phyloP scores from a whole-genome alignment of 2,113 vertebrate species.

The Neolamprologus cancellatus region DNA sequence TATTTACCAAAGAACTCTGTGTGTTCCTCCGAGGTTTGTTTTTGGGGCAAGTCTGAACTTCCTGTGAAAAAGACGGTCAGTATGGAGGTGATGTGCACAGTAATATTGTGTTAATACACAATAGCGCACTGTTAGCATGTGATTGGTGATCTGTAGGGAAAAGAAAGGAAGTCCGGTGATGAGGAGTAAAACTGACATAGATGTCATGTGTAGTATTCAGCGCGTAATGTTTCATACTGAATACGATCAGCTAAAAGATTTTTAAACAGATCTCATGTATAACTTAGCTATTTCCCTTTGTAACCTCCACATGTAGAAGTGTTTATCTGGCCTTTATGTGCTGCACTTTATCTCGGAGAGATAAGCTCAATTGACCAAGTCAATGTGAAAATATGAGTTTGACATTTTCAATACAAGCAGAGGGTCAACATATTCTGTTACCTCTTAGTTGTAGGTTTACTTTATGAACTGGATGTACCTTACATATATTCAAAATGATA shows the following conservation, averaged over 20 bases:
- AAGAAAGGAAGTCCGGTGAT: not conserved
- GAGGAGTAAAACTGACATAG: not conserved
- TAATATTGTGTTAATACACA: not conserved
- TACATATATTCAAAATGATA: not conserved
- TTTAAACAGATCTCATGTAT: not conserved
- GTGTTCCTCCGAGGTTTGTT: not conserved
- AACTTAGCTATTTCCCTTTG: not conserved
- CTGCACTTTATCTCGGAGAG: not conserved
- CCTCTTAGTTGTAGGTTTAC: not conserved
- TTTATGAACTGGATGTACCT: not conserved
- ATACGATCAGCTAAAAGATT: not conserved
- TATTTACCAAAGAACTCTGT: not conserved
- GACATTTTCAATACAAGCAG: not conserved
- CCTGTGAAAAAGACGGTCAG: not conserved
- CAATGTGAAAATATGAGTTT: not conserved
- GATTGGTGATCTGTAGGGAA: not conserved
- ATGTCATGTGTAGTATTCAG: not conserved
- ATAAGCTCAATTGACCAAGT: not conserved
- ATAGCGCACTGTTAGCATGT: not conserved
- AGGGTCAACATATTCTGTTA: not conserved
- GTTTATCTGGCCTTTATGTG: not conserved
- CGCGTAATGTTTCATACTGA: not conserved
- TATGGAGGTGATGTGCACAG: not conserved
- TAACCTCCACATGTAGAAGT: not conserved
- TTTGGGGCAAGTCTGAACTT: not conserved